Percentiles rank a stretch among this genome's conserved stretches.
Evolutionary conservation across 64 coral and sea anemone genomes (phyloP).

Genomic region (Pachyseris speciosa): DNA sequence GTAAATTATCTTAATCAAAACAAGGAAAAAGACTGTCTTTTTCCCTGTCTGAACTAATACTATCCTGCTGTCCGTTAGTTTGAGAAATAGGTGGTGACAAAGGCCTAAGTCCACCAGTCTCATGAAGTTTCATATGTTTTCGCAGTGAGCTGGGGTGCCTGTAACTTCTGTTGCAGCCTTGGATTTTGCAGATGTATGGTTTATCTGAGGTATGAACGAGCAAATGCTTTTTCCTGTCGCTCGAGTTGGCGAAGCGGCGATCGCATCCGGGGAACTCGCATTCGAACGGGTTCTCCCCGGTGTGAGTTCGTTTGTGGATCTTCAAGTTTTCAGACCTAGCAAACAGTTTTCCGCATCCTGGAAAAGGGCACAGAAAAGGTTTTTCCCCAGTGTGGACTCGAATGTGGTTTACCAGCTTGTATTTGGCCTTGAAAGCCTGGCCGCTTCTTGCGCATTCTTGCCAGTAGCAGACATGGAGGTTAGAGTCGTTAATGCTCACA

Average conservation of each 20-base stretch:
- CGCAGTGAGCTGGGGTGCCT: conserved; percentile 91
- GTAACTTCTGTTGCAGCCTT: conserved; percentile 96
- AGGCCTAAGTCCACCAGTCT: conserved; percentile 84
- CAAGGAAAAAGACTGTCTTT: background rate
- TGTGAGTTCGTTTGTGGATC: conserved; percentile 94
- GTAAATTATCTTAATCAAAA: background rate
- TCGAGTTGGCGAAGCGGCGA: conserved; percentile 95
- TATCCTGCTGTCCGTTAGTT: conserved; percentile 80
- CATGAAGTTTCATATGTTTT: conserved; percentile 99
- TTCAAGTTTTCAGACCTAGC: conserved; percentile 95
- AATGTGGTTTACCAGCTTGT: conserved; percentile 97
- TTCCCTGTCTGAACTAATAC: conserved; percentile 64
- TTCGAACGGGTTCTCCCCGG: conserved; percentile 87
- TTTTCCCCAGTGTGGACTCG: conserved; percentile 95
- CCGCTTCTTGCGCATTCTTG: conserved; percentile 90
- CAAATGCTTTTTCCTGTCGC: conserved; percentile 92
- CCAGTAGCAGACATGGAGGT: conserved; percentile 91
- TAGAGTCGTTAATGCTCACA: conserved; percentile 90
- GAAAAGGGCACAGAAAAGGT: conserved; percentile 93
- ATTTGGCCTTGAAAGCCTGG: conserved; percentile 94
- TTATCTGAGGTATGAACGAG: conserved; percentile 97
- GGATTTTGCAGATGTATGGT: conserved; percentile 95
- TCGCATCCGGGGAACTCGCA: conserved; percentile 94
- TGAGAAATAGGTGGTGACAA: conserved; percentile 81
- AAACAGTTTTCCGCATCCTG: conserved; percentile 92